Evolutionary conservation across 2,113 vertebrate species (phyloP).

Genomic region (Otus sunia): DNA sequence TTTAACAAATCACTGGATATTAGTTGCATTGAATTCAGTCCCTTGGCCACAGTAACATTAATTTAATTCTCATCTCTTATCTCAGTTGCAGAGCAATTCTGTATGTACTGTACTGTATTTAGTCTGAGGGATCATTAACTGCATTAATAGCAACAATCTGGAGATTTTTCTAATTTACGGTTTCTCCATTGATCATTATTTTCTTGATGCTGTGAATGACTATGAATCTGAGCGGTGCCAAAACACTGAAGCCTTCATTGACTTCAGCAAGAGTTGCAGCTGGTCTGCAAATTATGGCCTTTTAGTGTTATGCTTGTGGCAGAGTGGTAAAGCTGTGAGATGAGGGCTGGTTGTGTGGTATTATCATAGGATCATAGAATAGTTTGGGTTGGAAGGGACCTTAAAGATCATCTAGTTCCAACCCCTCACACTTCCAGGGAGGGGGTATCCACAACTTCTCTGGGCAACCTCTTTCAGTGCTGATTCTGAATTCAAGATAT

Average conservation of each 20-base stretch:
- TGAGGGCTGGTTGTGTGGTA: neutral
- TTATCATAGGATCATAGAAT: neutral
- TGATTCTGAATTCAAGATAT: neutral
- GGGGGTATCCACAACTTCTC: no score
- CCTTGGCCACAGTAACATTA: neutral
- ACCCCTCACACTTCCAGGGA: no score
- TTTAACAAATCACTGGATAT: neutral
- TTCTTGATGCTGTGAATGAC: neutral
- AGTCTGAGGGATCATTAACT: neutral
- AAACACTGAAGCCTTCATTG: neutral
- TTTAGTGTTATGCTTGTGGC: neutral
- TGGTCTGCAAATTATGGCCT: neutral
- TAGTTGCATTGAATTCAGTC: neutral
- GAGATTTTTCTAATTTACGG: neutral
- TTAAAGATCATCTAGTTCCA: no score
- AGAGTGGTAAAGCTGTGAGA: neutral
- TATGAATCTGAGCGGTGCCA: neutral
- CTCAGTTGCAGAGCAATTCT: neutral
- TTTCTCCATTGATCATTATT: neutral
- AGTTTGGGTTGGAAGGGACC: no score
- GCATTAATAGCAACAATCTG: neutral
- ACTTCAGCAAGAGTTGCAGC: neutral
- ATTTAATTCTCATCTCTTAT: neutral
- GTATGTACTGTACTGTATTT: neutral
- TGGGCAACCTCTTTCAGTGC: no score